Evolutionary conservation across 2,888 invertebrate species (phyloP).

Genomic region (Chaitophorus viminalis): DNA sequence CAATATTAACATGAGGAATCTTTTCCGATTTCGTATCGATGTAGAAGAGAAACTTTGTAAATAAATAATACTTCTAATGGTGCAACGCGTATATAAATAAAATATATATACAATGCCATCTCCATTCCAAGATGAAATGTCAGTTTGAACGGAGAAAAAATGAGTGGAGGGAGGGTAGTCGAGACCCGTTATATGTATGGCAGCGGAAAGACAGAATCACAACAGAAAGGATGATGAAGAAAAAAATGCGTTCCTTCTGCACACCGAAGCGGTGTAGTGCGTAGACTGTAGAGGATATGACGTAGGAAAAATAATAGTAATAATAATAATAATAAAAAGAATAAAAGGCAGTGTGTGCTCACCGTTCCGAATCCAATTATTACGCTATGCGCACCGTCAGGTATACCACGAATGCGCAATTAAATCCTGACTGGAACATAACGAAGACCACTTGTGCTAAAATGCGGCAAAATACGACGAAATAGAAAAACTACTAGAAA

Average conservation of each 20-base stretch:
- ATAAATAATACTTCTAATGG: neutral
- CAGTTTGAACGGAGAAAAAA: neutral
- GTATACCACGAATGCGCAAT: slow-evolving; percentile 60
- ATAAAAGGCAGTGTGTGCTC: slow-evolving; percentile 52
- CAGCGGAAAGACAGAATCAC: slow-evolving; percentile 17
- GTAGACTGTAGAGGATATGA: neutral
- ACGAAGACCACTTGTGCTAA: slow-evolving; percentile 41
- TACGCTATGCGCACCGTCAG: slow-evolving; percentile 59
- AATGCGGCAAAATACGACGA: slow-evolving; percentile 34
- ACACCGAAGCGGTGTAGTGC: neutral
- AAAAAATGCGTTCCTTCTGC: slow-evolving; percentile 28
- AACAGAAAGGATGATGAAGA: slow-evolving; percentile 5
- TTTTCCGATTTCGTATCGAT: neutral
- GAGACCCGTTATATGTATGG: slow-evolving; percentile 53
- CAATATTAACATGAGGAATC: neutral
- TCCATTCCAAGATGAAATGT: slow-evolving; percentile 17
- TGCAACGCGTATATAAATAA: neutral
- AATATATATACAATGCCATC: neutral
- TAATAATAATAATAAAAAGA: slow-evolving; percentile 3
- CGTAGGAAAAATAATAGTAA: slow-evolving; percentile 16
- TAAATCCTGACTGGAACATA: slow-evolving; percentile 50
- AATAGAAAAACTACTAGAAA: neutral
- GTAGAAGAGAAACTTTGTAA: neutral
- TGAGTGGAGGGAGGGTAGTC: neutral
- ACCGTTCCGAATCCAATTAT: slow-evolving; percentile 61